Evolutionary conservation across 2,888 invertebrate species (phyloP).

Genomic region (Cryptophagus acutangulus): DNA sequence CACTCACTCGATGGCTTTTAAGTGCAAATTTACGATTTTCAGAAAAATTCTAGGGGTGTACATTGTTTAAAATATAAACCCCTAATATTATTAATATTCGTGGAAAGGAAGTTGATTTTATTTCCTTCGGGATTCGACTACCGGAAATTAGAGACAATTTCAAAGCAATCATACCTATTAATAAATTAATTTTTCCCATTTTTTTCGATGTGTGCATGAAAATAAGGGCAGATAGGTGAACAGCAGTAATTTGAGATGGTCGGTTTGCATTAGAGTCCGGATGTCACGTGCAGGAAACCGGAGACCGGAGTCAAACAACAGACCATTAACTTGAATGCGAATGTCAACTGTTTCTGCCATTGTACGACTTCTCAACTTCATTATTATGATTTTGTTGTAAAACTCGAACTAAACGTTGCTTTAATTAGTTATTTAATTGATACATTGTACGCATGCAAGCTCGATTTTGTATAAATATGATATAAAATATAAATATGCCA

Average conservation of each 20-base stretch:
- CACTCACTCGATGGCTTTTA: constrained; percentile 29
- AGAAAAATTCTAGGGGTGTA: constrained; percentile 3
- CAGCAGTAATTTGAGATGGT: constrained; percentile 31
- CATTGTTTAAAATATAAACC: too few relatives aligned
- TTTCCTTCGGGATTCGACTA: constrained; percentile 32
- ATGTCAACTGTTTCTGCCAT: constrained; percentile 13
- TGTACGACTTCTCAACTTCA: too few relatives aligned
- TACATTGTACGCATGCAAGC: too few relatives aligned
- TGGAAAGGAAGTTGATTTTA: constrained; percentile 16
- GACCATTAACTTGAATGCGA: constrained; percentile 33
- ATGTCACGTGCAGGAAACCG: constrained; percentile 39
- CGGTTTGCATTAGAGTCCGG: constrained; percentile 22
- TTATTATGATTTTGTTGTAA: too few relatives aligned
- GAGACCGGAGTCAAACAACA: constrained; percentile 38
- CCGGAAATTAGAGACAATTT: constrained; percentile 33
- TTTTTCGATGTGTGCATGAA: background rate
- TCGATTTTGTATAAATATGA: too few relatives aligned
- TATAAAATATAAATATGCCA: too few relatives aligned
- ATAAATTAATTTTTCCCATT: background rate
- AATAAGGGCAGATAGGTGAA: constrained; percentile 15
- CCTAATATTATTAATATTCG: background rate
- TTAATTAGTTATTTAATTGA: too few relatives aligned
- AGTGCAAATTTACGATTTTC: constrained; percentile 27
- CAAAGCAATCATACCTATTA: constrained; percentile 26
- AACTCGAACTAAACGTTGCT: too few relatives aligned